Evolutionary conservation across 2,888 invertebrate species (phyloP), one percentile per base, ranked within the genome.

Genomic region (Morinoia aosen): DNA sequence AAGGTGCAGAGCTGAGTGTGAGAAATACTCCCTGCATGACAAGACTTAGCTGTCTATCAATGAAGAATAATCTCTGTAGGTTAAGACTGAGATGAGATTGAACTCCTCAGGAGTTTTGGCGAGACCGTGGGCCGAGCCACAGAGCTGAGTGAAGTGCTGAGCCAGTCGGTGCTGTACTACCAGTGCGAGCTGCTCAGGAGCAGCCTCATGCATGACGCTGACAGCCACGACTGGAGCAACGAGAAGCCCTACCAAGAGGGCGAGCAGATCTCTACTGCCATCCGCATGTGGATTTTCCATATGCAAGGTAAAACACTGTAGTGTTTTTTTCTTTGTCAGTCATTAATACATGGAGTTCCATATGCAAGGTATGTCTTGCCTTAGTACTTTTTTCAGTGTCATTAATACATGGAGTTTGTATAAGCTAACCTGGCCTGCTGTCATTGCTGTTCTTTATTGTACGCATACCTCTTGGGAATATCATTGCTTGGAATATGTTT

Each of bases 251-350:
- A 96, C 61, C 88, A 95, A 12, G 96, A 96, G 64, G 95, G 88
- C 48, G 95, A 96, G 39, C 95, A 91, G 58, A 58, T 94, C 93
- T 96, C 96, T 16, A 58, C 95, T 56, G 95, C 95, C 95, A 64
- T 96, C n/a, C 96, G 95, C 91, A 96, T 96, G 95, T 96, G 96
- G 96, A 61, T 95, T 19, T 96, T 96, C 76, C 96, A 96, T 76
- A 96, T 96, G 95, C 96, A 96, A 95, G 96, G 96, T 96, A 88
- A 25, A 33, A 10, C 76, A 33, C 33, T 7, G 25, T 33, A 76
- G 76, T 33, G 33, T 33, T 76, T 33, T 25, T 76, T 19, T 33
- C 33, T 76, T 7, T 8, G 25, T 8, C 3, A 5, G 25, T 76
- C 76, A 76, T 25, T 33, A 19, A 33, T 76, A 25, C 33, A 16